These are phyloP conservation scores for Colletes latitarsis DNA, from an alignment of 1,140 invertebrate species.

Conservation along the genomic window DNA sequence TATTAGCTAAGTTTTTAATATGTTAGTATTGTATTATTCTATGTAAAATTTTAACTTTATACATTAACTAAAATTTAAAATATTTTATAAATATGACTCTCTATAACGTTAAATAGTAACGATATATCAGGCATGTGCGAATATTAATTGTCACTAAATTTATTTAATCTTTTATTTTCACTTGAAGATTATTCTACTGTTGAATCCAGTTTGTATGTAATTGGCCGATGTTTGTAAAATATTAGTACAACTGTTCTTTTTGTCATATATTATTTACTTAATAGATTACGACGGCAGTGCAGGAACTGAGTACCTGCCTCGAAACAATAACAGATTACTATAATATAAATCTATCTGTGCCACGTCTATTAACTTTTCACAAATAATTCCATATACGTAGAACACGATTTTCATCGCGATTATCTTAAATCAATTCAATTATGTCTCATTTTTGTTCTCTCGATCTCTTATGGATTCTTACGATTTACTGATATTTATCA, in stretches of 20 bases:
- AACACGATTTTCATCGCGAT: not conserved
- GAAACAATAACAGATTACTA: not conserved
- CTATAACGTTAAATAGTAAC: not conserved
- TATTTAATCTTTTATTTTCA: not conserved
- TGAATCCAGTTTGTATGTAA: not conserved
- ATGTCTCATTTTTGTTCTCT: not conserved
- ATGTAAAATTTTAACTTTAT: conserved; percentile 16
- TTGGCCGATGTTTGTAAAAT: not conserved
- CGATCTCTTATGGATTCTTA: not conserved
- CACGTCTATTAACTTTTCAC: not conserved
- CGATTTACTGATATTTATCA: not conserved
- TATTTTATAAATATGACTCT: not conserved
- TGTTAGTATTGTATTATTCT: conserved; percentile 10
- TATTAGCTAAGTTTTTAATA: not conserved
- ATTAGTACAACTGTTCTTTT: not conserved
- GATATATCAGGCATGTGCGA: not conserved
- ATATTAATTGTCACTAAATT: not conserved
- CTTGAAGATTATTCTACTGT: not conserved
- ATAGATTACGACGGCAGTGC: conserved; percentile 32
- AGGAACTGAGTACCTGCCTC: not conserved
- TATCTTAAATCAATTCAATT: not conserved
- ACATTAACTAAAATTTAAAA: not conserved
- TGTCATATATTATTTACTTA: not conserved
- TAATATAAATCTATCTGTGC: not conserved
- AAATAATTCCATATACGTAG: conserved; percentile 10